A percentile compares a stretch with the other conserved stretches of the same genome.
Conservation (phyloP, 37 sponge, comb jelly and placozoan genomes). For the Haliclona indistincta region DNA sequence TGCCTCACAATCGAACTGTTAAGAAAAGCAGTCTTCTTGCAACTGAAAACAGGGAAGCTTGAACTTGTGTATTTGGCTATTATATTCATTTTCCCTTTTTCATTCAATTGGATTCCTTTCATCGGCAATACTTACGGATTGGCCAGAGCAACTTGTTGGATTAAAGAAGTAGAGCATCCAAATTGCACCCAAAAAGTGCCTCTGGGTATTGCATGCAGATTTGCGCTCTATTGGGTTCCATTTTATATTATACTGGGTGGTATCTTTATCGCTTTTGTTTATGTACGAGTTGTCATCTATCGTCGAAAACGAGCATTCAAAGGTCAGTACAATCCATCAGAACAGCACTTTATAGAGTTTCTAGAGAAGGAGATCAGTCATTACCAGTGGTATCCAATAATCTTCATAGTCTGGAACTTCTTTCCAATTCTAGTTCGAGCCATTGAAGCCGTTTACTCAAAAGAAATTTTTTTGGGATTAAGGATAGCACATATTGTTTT, state of each 20-base stretch:
- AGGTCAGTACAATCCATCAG: background rate
- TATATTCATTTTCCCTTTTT: conserved; percentile 48
- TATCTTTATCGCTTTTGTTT: conserved; percentile 16
- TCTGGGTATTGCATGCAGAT: conserved; percentile 24
- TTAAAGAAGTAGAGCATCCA: background rate
- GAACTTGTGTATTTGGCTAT: background rate
- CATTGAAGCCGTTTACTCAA: conserved; percentile 1
- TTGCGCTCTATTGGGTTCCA: conserved; percentile 52
- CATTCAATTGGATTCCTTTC: conserved; percentile 71
- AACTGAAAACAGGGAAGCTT: background rate
- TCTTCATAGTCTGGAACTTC: background rate
- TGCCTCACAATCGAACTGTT: background rate
- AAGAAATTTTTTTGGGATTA: conserved; percentile 6
- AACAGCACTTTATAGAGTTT: background rate
- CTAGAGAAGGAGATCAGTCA: conserved; percentile 11
- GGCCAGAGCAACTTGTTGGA: conserved; percentile 77
- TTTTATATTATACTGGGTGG: conserved; percentile 33
- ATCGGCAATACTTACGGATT: conserved; percentile 47
- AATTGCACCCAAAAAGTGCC: background rate
- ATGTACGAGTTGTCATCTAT: background rate
- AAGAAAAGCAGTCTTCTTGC: background rate
- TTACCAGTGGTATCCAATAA: conserved; percentile 9
- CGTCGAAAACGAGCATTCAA: background rate
- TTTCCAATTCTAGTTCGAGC: conserved; percentile 7
- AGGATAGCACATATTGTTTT: background rate